Conservation (phyloP, 2,113 vertebrate genomes). For the Cercopithecus mona region DNA sequence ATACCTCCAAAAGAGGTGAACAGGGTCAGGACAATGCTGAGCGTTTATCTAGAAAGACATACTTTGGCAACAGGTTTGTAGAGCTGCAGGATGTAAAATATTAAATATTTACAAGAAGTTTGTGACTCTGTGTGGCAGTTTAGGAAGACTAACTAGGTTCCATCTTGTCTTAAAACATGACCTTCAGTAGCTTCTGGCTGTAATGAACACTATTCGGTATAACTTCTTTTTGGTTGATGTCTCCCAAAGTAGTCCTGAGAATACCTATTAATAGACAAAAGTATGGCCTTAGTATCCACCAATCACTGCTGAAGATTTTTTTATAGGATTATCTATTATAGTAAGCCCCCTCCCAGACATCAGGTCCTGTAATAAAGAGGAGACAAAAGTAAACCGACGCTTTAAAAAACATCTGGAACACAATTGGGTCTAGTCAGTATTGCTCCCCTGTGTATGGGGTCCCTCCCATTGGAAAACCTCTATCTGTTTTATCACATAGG, state of each 20-base stretch:
- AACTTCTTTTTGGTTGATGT: background rate
- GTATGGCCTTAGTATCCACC: background rate
- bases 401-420: background rate
- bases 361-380: background rate
- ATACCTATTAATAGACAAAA: background rate
- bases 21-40: background rate
- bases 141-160: background rate
- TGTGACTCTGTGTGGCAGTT: background rate
- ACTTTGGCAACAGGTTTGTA: background rate
- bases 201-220: background rate
- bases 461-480: background rate
- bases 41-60: background rate
- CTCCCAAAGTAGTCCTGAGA: background rate
- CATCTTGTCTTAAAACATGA: background rate
- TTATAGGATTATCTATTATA: background rate
- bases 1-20: background rate
- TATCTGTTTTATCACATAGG: background rate
- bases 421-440: accelerated
- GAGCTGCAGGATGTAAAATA: background rate
- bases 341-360: background rate
- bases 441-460: background rate
- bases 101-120: conserved; percentile 8
- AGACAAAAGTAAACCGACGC: background rate
- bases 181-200: background rate
- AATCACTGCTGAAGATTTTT: background rate